Conservation (phyloP, 2,113 vertebrate species). For the Pangasianodon gigas region DNA sequence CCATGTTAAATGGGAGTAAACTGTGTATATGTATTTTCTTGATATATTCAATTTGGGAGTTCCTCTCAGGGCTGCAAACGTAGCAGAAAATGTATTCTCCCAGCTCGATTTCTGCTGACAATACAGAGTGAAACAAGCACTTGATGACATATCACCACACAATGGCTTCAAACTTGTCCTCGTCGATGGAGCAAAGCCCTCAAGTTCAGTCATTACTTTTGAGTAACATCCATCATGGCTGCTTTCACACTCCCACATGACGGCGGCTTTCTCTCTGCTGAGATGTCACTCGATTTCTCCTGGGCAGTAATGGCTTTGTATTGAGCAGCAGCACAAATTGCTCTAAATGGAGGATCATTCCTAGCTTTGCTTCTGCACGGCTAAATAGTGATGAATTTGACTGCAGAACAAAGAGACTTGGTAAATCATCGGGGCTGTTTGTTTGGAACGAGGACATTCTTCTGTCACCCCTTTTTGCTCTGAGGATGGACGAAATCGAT, state of each 20-base stretch:
- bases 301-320: constrained; percentile 52
- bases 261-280: constrained; percentile 22
- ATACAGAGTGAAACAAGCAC: constrained; percentile 37
- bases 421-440: constrained; percentile 32
- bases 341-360: constrained; percentile 49
- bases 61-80: constrained; percentile 24
- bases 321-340: constrained; percentile 47
- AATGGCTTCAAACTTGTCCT: constrained; percentile 29
- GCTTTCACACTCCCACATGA: constrained; percentile 37
- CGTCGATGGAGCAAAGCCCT: constrained; percentile 18
- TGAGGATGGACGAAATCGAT: constrained; percentile 45
- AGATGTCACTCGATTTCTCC: constrained; percentile 45
- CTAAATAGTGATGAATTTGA: constrained; percentile 29
- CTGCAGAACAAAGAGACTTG: constrained; percentile 13
- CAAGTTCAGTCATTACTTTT: constrained; percentile 50
- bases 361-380: constrained; percentile 22
- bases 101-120: constrained; percentile 44
- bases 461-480: constrained; percentile 14
- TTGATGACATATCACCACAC: constrained; percentile 40
- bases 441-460: constrained; percentile 45
- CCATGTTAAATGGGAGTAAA: neutral
- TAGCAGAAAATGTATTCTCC: constrained; percentile 39
- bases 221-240: constrained; percentile 44
- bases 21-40: constrained; percentile 12
- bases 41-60: constrained; percentile 37